phyloP scores from a whole-genome alignment of 2,888 invertebrate genomes.

The Villa cingulata region DNA sequence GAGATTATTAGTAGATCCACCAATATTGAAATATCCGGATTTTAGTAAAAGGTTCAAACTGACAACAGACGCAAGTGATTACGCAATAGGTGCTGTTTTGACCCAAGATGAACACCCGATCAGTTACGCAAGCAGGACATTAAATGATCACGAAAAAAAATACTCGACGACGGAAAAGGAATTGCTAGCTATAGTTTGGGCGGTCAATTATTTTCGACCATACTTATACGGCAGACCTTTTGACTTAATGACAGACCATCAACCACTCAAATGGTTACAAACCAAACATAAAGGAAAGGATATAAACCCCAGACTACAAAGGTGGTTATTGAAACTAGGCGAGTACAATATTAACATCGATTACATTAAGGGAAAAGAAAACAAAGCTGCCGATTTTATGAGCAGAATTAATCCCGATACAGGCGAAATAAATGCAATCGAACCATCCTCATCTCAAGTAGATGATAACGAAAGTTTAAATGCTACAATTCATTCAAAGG shows the following conservation, averaged over 20 bases:
- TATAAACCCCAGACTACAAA: too few species aligned
- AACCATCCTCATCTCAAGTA: too few species aligned
- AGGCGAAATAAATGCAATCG: too few species aligned
- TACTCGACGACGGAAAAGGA: constrained; percentile 13
- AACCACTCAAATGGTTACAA: constrained; percentile 4
- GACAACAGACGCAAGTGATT: constrained; percentile 13
- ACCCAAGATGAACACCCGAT: constrained; percentile 12
- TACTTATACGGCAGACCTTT: constrained; percentile 11
- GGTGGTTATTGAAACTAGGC: too few species aligned
- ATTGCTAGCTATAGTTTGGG: constrained; percentile 11
- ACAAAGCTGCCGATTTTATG: neutral
- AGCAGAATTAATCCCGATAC: neutral
- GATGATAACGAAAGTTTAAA: too few species aligned
- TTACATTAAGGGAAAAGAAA: neutral
- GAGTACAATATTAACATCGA: too few species aligned
- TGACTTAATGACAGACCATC: constrained; percentile 10
- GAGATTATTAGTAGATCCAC: constrained; percentile 1
- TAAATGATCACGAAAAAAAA: constrained; percentile 12
- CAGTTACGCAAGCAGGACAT: constrained; percentile 12
- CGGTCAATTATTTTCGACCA: constrained; percentile 12
- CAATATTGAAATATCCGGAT: constrained; percentile 12
- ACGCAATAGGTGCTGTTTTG: constrained; percentile 13
- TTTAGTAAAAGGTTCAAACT: constrained; percentile 12
- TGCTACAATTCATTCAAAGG: too few species aligned
- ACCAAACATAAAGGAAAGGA: too few species aligned